These are phyloP conservation scores for Acipenser oxyrinchus DNA, from an alignment of 2,797 vertebrate species.

Conservation along the genomic window DNA sequence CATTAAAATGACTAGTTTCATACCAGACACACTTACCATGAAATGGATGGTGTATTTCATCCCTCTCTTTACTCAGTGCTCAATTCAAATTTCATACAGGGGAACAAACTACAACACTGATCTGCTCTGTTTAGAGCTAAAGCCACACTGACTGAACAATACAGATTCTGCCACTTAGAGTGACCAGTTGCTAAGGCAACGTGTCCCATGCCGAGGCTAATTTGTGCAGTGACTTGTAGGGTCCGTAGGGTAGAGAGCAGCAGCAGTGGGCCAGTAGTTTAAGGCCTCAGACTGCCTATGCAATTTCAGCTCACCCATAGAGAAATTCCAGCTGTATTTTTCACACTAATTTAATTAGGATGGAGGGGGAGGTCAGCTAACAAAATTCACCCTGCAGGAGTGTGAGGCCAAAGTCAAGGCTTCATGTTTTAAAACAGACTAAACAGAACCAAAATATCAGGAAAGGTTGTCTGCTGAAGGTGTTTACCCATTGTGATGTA, in stretches of 20 bases:
- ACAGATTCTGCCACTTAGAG: conserved; percentile 54
- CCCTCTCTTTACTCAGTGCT: conserved; percentile 1
- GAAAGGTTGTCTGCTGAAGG: too few species aligned
- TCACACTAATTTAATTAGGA: conserved; percentile 16
- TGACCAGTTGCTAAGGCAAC: conserved; percentile 54
- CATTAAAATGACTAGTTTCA: too few species aligned
- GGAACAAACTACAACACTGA: conserved; percentile 35
- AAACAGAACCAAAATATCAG: too few species aligned
- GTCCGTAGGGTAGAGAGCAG: conserved; percentile 27
- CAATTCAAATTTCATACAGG: conserved; percentile 29
- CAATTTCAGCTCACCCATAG: conserved; percentile 8
- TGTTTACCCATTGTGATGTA: too few species aligned
- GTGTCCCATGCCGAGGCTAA: conserved; percentile 63
- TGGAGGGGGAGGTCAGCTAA: background rate
- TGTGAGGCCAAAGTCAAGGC: too few species aligned
- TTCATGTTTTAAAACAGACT: too few species aligned
- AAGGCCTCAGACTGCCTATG: conserved; percentile 1
- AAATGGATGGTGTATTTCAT: conserved; percentile 1
- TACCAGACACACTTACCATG: conserved; percentile 20
- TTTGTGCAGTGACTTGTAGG: conserved; percentile 57
- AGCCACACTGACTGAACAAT: conserved; percentile 47
- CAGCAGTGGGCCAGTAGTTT: conserved; percentile 20
- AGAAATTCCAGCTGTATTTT: conserved; percentile 25
- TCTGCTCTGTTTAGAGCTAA: conserved; percentile 35
- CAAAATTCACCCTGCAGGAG: background rate